These are phyloP conservation scores for Ypsolopha sequella DNA, from an alignment of 2,888 invertebrate species.

Conservation along the genomic window DNA sequence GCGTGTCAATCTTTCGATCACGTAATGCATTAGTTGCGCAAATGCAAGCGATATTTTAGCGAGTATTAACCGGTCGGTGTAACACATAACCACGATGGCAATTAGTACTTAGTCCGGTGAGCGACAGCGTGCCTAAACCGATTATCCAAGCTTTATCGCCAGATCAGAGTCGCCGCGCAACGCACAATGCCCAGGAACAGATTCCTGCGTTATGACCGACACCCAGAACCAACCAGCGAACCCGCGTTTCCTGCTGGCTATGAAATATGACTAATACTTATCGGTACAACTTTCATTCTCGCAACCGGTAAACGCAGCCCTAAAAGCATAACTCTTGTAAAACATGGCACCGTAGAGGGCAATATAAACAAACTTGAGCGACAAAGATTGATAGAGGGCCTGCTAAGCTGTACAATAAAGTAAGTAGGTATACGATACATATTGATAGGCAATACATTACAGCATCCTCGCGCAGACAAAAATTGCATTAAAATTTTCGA, in stretches of 20 bases:
- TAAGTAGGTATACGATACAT: constrained; percentile 9
- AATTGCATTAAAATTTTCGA: constrained; percentile 61
- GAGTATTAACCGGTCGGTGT: constrained; percentile 43
- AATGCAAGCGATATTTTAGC: constrained; percentile 46
- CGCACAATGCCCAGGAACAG: constrained; percentile 44
- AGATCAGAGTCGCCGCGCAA: constrained; percentile 31
- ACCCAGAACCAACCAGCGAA: constrained; percentile 25
- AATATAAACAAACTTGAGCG: constrained; percentile 20
- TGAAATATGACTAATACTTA: constrained; percentile 2
- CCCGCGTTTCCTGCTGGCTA: constrained; percentile 22
- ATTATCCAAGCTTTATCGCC: constrained; percentile 53
- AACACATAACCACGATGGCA: constrained; percentile 45
- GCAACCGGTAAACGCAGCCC: constrained; percentile 24
- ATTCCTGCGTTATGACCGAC: constrained; percentile 44
- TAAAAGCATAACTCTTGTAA: constrained; percentile 29
- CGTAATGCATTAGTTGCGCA: constrained; percentile 41
- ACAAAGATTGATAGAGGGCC: constrained; percentile 25
- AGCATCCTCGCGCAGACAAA: constrained; percentile 16
- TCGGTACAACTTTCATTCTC: constrained; percentile 8
- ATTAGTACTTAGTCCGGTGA: constrained; percentile 58
- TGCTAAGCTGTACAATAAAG: constrained; percentile 2
- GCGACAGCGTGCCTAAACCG: constrained; percentile 60
- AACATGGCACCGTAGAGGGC: constrained; percentile 25
- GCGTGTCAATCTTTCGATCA: constrained; percentile 43
- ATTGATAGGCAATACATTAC: constrained; percentile 30